A percentile compares a stretch with the other conserved stretches of the same genome.
Evolutionary conservation across 1,140 invertebrate species (phyloP).

Genomic region (Bombus turneri): DNA sequence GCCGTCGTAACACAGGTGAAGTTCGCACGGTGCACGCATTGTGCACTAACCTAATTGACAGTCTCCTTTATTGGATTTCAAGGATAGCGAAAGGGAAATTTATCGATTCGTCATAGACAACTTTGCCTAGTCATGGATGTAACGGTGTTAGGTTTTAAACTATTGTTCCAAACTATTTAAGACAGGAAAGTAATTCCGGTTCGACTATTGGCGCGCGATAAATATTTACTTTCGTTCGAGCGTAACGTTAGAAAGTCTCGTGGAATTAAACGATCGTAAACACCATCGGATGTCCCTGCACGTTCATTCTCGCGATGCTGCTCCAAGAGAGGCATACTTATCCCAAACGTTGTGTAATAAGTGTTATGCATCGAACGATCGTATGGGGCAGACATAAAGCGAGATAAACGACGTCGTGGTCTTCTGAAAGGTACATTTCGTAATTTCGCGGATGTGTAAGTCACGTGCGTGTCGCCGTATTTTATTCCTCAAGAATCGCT

Average conservation of each 20-base stretch:
- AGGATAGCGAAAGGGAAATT: slow-evolving; percentile 25
- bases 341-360: slow-evolving; percentile 41
- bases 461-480: background rate
- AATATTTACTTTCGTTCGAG: slow-evolving; percentile 5
- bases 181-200: too few species aligned
- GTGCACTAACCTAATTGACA: background rate
- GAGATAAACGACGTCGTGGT: background rate
- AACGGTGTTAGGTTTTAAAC: background rate
- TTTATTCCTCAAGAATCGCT: background rate
- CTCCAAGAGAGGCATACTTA: background rate
- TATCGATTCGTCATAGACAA: background rate
- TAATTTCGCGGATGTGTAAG: background rate
- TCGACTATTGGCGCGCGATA: background rate
- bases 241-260: slow-evolving; percentile 52
- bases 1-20: too few species aligned
- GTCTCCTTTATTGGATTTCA: background rate
- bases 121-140: background rate
- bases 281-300: background rate
- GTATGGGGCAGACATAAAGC: background rate
- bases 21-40: slow-evolving; percentile 2
- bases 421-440: background rate
- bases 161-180: background rate
- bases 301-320: background rate
- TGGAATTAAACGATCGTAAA: slow-evolving; percentile 48
- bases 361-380: slow-evolving; percentile 23